These are phyloP conservation scores for Ochropleura plecta DNA, from an alignment of 2,888 invertebrate species.

Conservation along the genomic window DNA sequence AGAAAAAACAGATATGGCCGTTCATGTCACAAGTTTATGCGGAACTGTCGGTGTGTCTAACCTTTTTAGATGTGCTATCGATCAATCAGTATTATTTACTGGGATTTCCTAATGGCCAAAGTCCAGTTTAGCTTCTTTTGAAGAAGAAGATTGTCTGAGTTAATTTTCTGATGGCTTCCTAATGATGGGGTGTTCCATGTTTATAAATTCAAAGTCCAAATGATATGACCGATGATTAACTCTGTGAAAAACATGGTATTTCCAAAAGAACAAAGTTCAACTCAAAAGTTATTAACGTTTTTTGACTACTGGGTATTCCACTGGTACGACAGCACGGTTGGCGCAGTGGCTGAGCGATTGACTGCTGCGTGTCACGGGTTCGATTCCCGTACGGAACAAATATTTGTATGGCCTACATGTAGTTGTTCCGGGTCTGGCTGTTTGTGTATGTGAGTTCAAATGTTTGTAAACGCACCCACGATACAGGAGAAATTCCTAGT, in stretches of 20 bases:
- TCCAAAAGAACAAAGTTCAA: not conserved
- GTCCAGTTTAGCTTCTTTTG: not conserved
- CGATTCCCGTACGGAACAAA: too few species aligned
- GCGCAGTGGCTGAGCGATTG: too few species aligned
- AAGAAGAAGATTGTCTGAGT: not conserved
- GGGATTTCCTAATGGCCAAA: not conserved
- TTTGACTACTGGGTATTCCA: not conserved
- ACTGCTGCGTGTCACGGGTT: too few species aligned
- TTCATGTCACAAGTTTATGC: too few species aligned
- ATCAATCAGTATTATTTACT: not conserved
- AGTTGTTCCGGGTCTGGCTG: too few species aligned
- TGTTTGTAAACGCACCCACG: too few species aligned
- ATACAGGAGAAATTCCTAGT: too few species aligned
- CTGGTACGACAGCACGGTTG: not conserved
- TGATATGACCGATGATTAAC: too few species aligned
- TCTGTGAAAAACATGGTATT: not conserved
- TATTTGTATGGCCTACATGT: too few species aligned
- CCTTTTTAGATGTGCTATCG: not conserved
- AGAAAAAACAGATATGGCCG: too few species aligned
- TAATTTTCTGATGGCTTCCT: not conserved
- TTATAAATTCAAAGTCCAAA: constrained; percentile 1
- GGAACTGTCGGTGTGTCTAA: too few species aligned
- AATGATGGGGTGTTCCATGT: not conserved
- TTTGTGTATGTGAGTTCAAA: too few species aligned
- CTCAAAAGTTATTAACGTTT: not conserved